Conservation (phyloP, 2,797 vertebrate species). For the Nyctalus aviator region DNA sequence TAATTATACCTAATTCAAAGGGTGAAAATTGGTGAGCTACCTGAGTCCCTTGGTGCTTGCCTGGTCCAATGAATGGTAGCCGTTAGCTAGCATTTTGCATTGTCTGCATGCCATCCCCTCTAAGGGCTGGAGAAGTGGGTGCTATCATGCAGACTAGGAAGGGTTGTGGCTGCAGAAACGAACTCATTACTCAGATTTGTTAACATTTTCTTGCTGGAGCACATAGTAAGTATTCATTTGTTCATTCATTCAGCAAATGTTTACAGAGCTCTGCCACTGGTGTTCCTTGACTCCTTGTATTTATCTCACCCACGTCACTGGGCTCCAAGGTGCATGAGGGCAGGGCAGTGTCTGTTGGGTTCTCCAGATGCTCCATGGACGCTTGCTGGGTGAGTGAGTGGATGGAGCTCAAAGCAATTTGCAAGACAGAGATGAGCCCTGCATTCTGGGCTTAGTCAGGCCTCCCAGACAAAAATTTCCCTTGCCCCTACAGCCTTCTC, state of each 20-base stretch:
- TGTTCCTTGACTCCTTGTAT: not conserved
- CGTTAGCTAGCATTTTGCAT: not conserved
- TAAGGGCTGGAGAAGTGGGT: not conserved
- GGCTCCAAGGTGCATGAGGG: not conserved
- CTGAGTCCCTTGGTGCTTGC: not conserved
- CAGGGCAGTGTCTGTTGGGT: not conserved
- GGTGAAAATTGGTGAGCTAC: not conserved
- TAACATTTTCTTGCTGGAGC: conserved; percentile 22
- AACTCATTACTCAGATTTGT: not conserved
- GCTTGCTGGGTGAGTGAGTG: not conserved
- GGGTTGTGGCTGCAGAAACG: not conserved
- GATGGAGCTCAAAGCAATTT: not conserved
- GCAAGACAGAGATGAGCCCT: not conserved
- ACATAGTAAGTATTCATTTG: not conserved
- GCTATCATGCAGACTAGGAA: not conserved
- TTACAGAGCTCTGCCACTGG: not conserved
- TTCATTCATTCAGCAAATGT: not conserved
- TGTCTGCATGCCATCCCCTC: not conserved
- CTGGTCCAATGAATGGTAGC: not conserved
- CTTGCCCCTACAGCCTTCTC: not conserved
- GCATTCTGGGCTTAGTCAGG: not conserved
- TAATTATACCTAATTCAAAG: not conserved
- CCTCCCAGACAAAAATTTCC: not conserved
- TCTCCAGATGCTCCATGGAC: too few species aligned
- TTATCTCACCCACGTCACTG: not conserved